Evolutionary conservation across 1,140 invertebrate species (phyloP).

Genomic region (Aricia agestis): DNA sequence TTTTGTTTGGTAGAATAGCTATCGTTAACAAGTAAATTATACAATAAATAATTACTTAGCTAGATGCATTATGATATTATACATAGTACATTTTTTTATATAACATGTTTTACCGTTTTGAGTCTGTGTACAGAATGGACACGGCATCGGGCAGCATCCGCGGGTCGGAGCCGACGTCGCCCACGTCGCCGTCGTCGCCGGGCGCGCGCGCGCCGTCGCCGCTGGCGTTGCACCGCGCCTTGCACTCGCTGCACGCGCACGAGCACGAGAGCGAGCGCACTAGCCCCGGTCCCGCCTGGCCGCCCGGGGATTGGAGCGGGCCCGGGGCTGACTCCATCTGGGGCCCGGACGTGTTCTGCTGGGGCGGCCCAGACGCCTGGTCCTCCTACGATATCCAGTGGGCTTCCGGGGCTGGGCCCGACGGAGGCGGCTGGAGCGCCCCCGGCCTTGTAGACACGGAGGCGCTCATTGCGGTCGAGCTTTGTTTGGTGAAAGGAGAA

Average conservation of each 20-base stretch:
- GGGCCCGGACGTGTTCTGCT: constrained; percentile 28
- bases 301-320: constrained; percentile 10
- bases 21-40: no score
- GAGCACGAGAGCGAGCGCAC: constrained; percentile 27
- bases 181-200: constrained; percentile 76
- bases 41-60: no score
- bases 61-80: no score
- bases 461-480: constrained; percentile 90
- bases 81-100: no score
- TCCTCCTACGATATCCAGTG: constrained; percentile 20
- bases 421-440: constrained; percentile 40
- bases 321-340: constrained; percentile 27
- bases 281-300: constrained; percentile 41
- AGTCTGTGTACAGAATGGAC: constrained; percentile 83
- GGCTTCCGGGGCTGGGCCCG: constrained; percentile 32
- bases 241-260: constrained; percentile 16
- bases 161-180: constrained; percentile 88
- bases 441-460: constrained; percentile 81
- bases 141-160: constrained; percentile 93
- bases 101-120: not conserved
- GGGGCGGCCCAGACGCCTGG: constrained; percentile 36
- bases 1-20: no score
- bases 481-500: constrained; percentile 82
- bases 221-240: constrained; percentile 40
- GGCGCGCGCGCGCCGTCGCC: constrained; percentile 45